phyloP scores from a whole-genome alignment of 2,888 invertebrate species.

The Strigamia crassipes region DNA sequence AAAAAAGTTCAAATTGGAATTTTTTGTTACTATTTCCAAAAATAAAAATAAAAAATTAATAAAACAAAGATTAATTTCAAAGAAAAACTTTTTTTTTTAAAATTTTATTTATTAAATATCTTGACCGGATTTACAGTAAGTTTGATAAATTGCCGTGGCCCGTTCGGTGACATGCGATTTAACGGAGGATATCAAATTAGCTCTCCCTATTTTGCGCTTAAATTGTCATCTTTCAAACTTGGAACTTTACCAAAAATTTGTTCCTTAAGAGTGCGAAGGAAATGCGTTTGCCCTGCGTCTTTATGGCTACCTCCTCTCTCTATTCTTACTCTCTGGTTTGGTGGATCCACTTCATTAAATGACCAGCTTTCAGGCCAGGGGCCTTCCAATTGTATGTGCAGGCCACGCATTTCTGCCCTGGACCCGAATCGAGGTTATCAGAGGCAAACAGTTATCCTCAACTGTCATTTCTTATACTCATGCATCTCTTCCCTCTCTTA shows the following conservation, averaged over 20 bases:
- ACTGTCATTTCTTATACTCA: slow-evolving; percentile 38
- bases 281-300: slow-evolving; percentile 22
- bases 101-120: slow-evolving; percentile 13
- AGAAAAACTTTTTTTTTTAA: too few species aligned
- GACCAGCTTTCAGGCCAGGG: slow-evolving; percentile 32
- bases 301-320: slow-evolving; percentile 18
- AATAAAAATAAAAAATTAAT: neutral
- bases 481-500: slow-evolving; percentile 29
- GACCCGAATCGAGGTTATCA: slow-evolving; percentile 34
- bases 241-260: slow-evolving; percentile 35
- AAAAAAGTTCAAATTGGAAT: slow-evolving; percentile 3
- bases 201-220: slow-evolving; percentile 28
- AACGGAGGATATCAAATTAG: slow-evolving; percentile 39
- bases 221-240: slow-evolving; percentile 35
- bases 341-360: slow-evolving; percentile 37
- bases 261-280: slow-evolving; percentile 24
- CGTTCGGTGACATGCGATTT: slow-evolving; percentile 31
- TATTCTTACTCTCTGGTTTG: slow-evolving; percentile 4
- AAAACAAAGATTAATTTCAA: neutral
- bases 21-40: neutral
- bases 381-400: slow-evolving; percentile 39
- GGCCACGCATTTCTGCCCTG: slow-evolving; percentile 40
- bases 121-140: neutral
- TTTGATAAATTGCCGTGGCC: neutral
- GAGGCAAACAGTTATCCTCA: slow-evolving; percentile 40